Percentiles rank a stretch among this genome's conserved stretches.
Evolutionary conservation across 1,140 invertebrate species (phyloP).

Genomic region (Drosophila mayri): DNA sequence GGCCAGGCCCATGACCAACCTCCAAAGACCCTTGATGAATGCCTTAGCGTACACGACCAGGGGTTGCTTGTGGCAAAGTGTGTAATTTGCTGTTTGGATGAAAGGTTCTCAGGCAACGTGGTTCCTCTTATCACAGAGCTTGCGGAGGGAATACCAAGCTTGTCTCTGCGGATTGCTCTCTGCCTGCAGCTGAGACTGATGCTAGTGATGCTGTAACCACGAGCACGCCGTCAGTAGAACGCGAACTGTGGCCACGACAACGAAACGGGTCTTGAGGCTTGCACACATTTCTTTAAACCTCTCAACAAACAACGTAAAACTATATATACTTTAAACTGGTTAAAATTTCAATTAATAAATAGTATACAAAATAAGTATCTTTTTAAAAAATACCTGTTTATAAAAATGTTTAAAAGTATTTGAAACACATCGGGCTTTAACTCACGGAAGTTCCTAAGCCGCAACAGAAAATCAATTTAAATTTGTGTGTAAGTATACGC

Average conservation of each 20-base stretch:
- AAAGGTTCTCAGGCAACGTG: conserved; percentile 56
- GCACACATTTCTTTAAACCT: conserved; percentile 7
- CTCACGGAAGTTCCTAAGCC: conserved; percentile 13
- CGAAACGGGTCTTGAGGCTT: conserved; percentile 39
- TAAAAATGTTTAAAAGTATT: conserved; percentile 29
- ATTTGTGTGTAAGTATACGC: conserved; percentile 41
- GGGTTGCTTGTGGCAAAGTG: conserved; percentile 51
- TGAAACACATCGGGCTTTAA: conserved; percentile 18
- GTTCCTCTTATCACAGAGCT: conserved; percentile 62
- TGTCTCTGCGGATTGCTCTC: conserved; percentile 15
- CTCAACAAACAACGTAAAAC: conserved; percentile 15
- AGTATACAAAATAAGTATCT: neutral
- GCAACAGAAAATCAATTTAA: conserved; percentile 26
- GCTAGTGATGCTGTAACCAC: conserved; percentile 67
- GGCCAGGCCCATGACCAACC: conserved; percentile 39
- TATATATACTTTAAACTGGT: neutral
- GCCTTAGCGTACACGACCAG: conserved; percentile 49
- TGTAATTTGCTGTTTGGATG: conserved; percentile 71
- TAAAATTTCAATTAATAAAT: neutral
- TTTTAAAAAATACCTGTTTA: too few species aligned
- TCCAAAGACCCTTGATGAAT: conserved; percentile 68
- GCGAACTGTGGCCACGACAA: conserved; percentile 67
- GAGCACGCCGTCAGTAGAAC: conserved; percentile 62
- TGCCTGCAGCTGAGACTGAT: conserved; percentile 8
- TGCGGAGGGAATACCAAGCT: conserved; percentile 9